Evolutionary conservation across 2,888 invertebrate species (phyloP), one percentile per base, ranked within the genome.

Genomic region (Erpobdella octoculata): DNA sequence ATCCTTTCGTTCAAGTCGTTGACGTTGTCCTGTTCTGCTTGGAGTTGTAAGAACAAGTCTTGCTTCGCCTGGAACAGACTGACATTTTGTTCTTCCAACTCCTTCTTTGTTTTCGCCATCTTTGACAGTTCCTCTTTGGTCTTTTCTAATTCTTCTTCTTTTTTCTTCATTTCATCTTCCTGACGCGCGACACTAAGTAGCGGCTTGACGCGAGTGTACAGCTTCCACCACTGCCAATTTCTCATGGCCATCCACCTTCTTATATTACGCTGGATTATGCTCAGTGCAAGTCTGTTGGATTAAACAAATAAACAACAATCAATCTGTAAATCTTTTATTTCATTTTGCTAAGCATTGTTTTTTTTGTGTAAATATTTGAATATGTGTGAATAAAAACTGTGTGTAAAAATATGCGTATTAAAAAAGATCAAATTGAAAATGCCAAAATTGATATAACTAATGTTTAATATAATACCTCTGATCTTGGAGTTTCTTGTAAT

Each of bases 151-250:
- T 94, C 94, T 87, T 97, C 97, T 86, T 96, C 94, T 85, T 94
- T 80, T 78, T 80, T 93, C 86, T 93, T 94, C 86, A 98, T 89
- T 87, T 98, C 96, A 88, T 98, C 98, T 88, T 97, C 97, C 87
- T 95, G 89, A 83, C 95, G 92, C 85, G 91, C 92, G 87, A 93
- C 93, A 88, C 94, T 95, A 89, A 99, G 92, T 83, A 98, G 90
- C 82, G 98, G 96, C 88, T 94, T 94, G 89, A 96, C 91, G 88
- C 91, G 94, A 88, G 92, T 92, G 93, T 96, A 98, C 88, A 99
- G 86, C 86, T 95, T 95, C 93, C 94, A 99, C 98, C 98, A 98
- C 84, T 93, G 91, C 98, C 98, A 98, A 86, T 93, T 97, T 86
- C 96, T 92, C 84, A 98, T 89, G 85, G 93, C 90, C 88, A 98